phyloP scores from a whole-genome alignment of 2,113 vertebrate species.

The Pagrus major region DNA sequence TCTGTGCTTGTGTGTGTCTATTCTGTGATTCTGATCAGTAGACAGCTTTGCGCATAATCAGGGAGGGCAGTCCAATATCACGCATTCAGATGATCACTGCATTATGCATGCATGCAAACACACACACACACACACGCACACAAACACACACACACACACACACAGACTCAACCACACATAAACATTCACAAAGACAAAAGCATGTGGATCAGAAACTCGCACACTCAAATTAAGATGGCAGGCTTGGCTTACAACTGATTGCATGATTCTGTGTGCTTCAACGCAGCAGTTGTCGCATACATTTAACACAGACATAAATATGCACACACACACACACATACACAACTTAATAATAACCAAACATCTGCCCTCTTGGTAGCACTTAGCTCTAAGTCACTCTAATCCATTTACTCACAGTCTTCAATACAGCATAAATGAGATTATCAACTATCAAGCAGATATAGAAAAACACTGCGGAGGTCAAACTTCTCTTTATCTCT shows the following conservation, averaged over 20 bases:
- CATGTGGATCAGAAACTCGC: slow-evolving; percentile 11
- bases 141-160: slow-evolving; percentile 18
- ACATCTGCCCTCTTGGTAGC: slow-evolving; percentile 8
- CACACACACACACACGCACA: neutral
- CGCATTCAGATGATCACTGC: slow-evolving; percentile 62
- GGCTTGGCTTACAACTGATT: slow-evolving; percentile 22
- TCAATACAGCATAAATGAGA: slow-evolving; percentile 22
- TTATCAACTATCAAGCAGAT: slow-evolving; percentile 30
- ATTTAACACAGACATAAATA: no score
- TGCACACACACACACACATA: neutral
- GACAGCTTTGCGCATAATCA: slow-evolving; percentile 77
- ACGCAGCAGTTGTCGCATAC: slow-evolving; percentile 30
- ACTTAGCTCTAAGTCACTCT: slow-evolving; percentile 23
- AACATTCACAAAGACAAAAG: slow-evolving; percentile 15
- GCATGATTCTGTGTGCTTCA: slow-evolving; percentile 9
- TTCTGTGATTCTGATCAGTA: slow-evolving; percentile 72
- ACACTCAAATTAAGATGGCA: slow-evolving; percentile 44
- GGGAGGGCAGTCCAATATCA: slow-evolving; percentile 66
- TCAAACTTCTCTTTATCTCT: slow-evolving; percentile 35
- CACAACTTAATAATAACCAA: neutral
- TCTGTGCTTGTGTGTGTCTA: slow-evolving; percentile 52
- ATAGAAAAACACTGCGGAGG: slow-evolving; percentile 36
- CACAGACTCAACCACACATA: neutral
- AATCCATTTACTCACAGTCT: slow-evolving; percentile 29
- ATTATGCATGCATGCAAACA: slow-evolving; percentile 65